phyloP scores from a whole-genome alignment of 1,140 invertebrate genomes.

The Drosophila bifasciata region DNA sequence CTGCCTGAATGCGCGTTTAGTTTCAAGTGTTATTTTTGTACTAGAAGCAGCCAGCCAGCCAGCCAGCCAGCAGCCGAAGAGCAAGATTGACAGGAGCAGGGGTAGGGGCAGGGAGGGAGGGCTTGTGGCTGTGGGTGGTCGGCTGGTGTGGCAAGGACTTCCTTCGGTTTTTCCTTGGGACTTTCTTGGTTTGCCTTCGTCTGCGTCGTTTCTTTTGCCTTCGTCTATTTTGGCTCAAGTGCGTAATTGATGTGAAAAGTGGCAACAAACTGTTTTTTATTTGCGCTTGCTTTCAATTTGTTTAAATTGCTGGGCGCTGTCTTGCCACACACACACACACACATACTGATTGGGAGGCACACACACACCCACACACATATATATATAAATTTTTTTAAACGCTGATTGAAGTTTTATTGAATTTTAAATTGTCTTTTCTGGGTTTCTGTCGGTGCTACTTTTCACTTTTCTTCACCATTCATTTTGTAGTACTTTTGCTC shows the following conservation, averaged over 20 bases:
- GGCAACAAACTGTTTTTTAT: constrained; percentile 83
- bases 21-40: constrained; percentile 81
- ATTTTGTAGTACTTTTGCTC: constrained; percentile 10
- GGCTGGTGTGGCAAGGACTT: constrained; percentile 22
- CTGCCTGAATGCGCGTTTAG: constrained; percentile 77
- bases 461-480: constrained; percentile 36
- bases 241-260: constrained; percentile 83
- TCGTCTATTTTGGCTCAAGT: constrained; percentile 81
- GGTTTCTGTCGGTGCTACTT: constrained; percentile 22
- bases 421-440: constrained; percentile 71
- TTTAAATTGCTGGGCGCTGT: constrained; percentile 81
- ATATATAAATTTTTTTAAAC: constrained; percentile 62
- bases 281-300: constrained; percentile 83
- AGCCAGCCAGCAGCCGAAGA: constrained; percentile 18
- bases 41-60: constrained; percentile 52
- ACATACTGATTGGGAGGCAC: constrained; percentile 22
- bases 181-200: constrained; percentile 34
- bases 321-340: constrained; percentile 52
- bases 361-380: constrained; percentile 28
- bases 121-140: not conserved
- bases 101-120: constrained; percentile 1
- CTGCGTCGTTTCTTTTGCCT: constrained; percentile 9
- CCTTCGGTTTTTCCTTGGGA: constrained; percentile 11
- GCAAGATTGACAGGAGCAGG: constrained; percentile 8
- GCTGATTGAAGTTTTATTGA: constrained; percentile 83